Base-by-base conservation (phyloP, 2,797 vertebrate genomes). In the Sorex maritimensis region DNA sequence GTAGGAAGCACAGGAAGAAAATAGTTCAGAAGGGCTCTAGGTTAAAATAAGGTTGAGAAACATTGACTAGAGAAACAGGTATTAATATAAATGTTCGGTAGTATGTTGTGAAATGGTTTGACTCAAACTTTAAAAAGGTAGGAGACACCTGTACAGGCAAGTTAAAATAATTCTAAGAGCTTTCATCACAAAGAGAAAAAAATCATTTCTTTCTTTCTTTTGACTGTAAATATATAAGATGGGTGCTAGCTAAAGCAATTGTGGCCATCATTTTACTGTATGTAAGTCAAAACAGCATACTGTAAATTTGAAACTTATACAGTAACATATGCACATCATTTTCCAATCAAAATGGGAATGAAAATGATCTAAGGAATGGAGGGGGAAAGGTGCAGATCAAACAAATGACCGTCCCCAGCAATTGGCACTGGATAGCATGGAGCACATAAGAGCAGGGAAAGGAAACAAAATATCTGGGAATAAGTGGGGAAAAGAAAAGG, bases 391-490 rank as follows among this genome's bases (percentile, higher is more conserved):
- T 19, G 73, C 1, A 69, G 23, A 44, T 0, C 2, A 58, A 73
- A 82, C 28, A 77, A 23, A 44, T 38, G 30, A 21, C 69, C 81
- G 28, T 26, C 81, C 58, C 58, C 21, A 58, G n/a, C 11, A 0
- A 12, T 19, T 12, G 3, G 61, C 6, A 3, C 19, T 80, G 21
- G 34, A 30, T 6, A 30, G 41, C 28, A 0, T 13, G 63, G 38
- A 61, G 9, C 30, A 7, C 8, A 4, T 46, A 4, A 10, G 11
- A 14, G 9, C 24, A 46, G 58, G 58, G 58, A 19, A 19, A 61
- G 34, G 46, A 77, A 85, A 88, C 92, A 74, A 88, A 94, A 74
- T n/a, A 87, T 15, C 46, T 69, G 68, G 8, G 28, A 81, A 55
- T 90, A 44, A 19, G 44, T 58, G 1, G 38, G 49, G 24, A 55